These are phyloP conservation scores for Argyresthia albistria DNA, from an alignment of 2,888 invertebrate species.

Conservation along the genomic window DNA sequence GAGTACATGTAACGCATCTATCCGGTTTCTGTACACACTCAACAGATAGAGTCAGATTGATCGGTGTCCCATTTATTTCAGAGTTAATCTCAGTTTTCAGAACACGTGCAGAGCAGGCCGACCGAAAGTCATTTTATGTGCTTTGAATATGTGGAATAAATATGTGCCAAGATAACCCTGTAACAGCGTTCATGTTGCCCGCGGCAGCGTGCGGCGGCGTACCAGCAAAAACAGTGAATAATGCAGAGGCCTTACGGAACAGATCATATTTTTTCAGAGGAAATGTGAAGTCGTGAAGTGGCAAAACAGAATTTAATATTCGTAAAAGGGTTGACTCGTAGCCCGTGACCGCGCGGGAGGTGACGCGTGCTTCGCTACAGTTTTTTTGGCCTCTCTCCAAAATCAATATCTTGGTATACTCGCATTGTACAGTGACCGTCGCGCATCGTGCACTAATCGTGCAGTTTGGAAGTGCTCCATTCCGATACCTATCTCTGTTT, in stretches of 20 bases:
- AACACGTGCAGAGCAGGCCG: not conserved
- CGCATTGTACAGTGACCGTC: slow-evolving; percentile 34
- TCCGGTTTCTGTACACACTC: no score
- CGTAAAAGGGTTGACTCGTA: slow-evolving; percentile 70
- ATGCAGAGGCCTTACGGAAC: slow-evolving; percentile 50
- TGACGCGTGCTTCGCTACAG: slow-evolving; percentile 65
- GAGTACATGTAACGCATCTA: no score
- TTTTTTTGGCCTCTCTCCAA: slow-evolving; percentile 70
- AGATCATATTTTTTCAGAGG: slow-evolving; percentile 56
- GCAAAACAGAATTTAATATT: slow-evolving; percentile 73
- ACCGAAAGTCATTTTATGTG: not conserved
- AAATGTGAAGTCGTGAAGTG: slow-evolving; percentile 66
- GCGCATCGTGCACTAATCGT: slow-evolving; percentile 65
- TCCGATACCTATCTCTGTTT: no score
- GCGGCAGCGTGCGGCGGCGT: slow-evolving; percentile 15
- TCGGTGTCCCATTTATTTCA: not conserved
- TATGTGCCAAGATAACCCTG: not conserved
- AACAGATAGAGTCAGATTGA: no score
- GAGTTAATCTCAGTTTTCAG: not conserved
- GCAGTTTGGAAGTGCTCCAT: slow-evolving; percentile 8
- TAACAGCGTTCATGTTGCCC: slow-evolving; percentile 4
- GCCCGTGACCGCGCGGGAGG: slow-evolving; percentile 50
- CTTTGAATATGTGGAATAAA: not conserved
- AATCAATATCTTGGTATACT: slow-evolving; percentile 67
- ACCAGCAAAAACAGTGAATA: slow-evolving; percentile 47